These are phyloP conservation scores for Sipha maydis DNA, from an alignment of 2,888 invertebrate genomes.

Conservation along the genomic window DNA sequence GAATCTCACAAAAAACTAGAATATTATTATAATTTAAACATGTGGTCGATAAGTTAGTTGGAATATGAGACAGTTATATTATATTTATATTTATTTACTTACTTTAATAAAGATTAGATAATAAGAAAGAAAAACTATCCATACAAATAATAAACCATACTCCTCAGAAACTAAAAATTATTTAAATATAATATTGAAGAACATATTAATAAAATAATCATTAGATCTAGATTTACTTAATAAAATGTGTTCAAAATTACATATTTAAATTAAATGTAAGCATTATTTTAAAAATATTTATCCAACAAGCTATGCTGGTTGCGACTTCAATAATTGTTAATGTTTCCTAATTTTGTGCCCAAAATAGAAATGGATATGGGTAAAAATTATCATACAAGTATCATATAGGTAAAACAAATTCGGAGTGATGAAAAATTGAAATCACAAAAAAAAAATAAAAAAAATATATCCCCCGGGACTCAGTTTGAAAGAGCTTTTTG, in stretches of 20 bases:
- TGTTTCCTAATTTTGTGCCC: not conserved
- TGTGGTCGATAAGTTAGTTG: not conserved
- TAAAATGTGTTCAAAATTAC: constrained; percentile 4
- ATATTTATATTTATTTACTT: not conserved
- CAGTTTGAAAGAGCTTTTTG: constrained; percentile 52
- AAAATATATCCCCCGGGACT: constrained; percentile 28
- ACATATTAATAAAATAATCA: not conserved
- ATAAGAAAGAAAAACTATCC: not conserved
- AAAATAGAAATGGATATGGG: not conserved
- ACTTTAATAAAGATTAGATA: too few species aligned
- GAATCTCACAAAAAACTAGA: too few species aligned
- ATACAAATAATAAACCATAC: not conserved
- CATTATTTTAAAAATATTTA: not conserved
- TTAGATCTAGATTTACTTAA: not conserved
- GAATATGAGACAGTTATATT: not conserved
- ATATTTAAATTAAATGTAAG: not conserved
- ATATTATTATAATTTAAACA: too few species aligned
- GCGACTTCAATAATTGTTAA: not conserved
- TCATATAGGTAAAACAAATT: not conserved
- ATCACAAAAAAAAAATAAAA: constrained; percentile 48
- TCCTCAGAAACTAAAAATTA: not conserved
- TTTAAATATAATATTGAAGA: not conserved
- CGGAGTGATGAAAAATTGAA: constrained; percentile 34
- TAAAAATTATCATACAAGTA: constrained; percentile 52
- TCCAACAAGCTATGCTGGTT: not conserved